phyloP scores from a whole-genome alignment of 35 echinoderm and acorn worm species.

The Eucidaris tribuloides region DNA sequence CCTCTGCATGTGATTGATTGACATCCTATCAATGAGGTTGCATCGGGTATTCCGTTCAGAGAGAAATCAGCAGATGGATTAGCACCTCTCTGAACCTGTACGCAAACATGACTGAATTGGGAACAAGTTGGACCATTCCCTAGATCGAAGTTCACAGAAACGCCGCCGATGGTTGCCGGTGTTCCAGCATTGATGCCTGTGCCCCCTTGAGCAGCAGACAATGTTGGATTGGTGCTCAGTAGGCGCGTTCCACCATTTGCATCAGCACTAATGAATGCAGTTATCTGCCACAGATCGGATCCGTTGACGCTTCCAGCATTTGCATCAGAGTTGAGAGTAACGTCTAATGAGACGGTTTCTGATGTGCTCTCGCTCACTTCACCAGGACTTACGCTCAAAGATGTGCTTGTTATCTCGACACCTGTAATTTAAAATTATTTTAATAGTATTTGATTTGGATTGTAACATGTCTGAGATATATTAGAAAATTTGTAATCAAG shows the following conservation, averaged over 20 bases:
- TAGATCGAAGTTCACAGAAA: background rate
- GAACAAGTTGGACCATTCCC: conserved; percentile 25
- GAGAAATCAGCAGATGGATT: conserved; percentile 5
- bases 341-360: background rate
- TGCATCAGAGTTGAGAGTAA: background rate
- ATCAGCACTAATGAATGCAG: background rate
- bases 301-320: background rate
- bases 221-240: background rate
- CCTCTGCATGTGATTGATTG: conserved; percentile 50
- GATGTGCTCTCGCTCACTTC: background rate
- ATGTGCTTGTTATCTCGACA: background rate
- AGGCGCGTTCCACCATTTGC: background rate
- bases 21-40: conserved; percentile 29
- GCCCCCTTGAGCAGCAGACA: background rate
- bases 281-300: background rate
- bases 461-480: no score
- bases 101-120: conserved; percentile 46
- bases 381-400: background rate
- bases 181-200: background rate
- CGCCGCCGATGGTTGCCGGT: background rate
- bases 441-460: no score
- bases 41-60: background rate
- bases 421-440: background rate
- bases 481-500: no score
- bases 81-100: conserved; percentile 18